Conservation (phyloP, 2,797 vertebrate species). For the Anas georgica region DNA sequence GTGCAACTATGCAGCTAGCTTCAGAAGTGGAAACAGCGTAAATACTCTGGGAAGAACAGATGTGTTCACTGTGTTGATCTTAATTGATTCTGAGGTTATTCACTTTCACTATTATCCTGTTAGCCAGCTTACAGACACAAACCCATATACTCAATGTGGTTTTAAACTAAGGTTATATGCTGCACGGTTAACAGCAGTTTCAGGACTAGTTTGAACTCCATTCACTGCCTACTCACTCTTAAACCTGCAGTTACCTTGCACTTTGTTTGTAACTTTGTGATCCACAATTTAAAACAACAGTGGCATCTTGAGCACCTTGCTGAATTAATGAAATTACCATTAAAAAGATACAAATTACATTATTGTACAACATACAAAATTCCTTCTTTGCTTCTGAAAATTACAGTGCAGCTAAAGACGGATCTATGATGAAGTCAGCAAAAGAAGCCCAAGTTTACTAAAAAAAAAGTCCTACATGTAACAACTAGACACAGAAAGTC, state of each 20-base stretch:
- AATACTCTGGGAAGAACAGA: not conserved
- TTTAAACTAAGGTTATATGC: not conserved
- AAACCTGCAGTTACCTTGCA: not conserved
- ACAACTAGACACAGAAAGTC: not conserved
- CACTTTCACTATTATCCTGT: not conserved
- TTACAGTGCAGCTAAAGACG: not conserved
- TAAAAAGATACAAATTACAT: not conserved
- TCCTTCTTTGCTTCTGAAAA: not conserved
- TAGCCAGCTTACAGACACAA: not conserved
- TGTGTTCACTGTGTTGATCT: not conserved
- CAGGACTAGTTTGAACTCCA: not conserved
- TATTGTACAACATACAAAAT: not conserved
- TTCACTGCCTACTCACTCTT: not conserved
- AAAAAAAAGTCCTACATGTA: not conserved
- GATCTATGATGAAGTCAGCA: not conserved
- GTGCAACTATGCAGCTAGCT: not conserved
- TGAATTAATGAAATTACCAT: not conserved
- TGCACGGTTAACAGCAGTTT: not conserved
- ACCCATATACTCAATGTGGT: not conserved
- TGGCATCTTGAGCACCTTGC: not conserved
- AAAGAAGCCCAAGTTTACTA: not conserved
- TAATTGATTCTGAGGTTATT: not conserved
- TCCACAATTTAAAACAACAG: not conserved
- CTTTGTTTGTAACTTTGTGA: not conserved
- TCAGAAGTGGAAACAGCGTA: not conserved